Conservation (phyloP, 2,113 vertebrate genomes). For the Rissa tridactyla region DNA sequence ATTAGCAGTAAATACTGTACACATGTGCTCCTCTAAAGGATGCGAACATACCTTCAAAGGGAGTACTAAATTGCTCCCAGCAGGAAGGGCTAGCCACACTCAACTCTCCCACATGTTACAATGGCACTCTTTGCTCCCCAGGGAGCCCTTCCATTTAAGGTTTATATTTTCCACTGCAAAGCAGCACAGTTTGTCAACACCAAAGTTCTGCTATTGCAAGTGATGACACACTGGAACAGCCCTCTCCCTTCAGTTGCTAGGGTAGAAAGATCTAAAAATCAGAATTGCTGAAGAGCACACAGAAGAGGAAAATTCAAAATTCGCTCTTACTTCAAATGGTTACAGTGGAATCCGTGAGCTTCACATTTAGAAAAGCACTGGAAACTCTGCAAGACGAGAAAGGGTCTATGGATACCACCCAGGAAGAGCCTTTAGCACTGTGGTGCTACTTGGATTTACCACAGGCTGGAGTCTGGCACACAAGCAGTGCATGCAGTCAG, state of each 20-base stretch:
- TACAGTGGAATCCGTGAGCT: fast-evolving
- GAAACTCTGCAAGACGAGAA: fast-evolving
- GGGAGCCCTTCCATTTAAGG: background rate
- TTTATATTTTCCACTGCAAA: background rate
- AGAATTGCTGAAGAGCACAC: fast-evolving
- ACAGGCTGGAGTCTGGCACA: too few relatives aligned
- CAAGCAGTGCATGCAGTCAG: fast-evolving
- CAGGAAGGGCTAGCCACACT: background rate
- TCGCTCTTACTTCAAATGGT: background rate
- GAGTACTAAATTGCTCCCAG: background rate
- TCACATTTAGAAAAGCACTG: background rate
- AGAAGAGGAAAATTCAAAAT: fast-evolving
- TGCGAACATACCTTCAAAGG: background rate
- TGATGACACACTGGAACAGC: background rate
- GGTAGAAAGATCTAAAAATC: background rate
- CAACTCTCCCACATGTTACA: too few relatives aligned
- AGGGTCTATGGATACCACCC: fast-evolving
- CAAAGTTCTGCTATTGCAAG: background rate
- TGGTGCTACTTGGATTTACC: too few relatives aligned
- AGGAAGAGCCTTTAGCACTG: background rate
- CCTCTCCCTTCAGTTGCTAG: too few relatives aligned
- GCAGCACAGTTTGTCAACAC: background rate
- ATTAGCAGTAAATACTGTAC: background rate
- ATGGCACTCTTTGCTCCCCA: background rate
- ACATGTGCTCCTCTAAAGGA: background rate